These are phyloP conservation scores for Dione vanillae DNA, from an alignment of 2,888 invertebrate genomes.

Conservation along the genomic window DNA sequence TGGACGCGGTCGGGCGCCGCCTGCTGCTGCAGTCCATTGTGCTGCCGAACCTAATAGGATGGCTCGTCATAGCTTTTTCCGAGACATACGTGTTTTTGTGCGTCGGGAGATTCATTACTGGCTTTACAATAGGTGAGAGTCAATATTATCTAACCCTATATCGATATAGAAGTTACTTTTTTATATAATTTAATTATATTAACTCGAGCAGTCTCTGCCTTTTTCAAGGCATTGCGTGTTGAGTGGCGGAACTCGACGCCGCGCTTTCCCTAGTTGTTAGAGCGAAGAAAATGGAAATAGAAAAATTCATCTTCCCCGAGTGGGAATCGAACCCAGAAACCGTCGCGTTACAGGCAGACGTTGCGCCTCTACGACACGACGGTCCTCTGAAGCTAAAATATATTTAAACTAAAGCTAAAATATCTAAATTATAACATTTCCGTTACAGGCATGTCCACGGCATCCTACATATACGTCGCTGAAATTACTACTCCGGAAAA, in stretches of 20 bases:
- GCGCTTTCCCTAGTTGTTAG: too few relatives aligned
- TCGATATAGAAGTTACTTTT: too few relatives aligned
- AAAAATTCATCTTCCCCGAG: too few relatives aligned
- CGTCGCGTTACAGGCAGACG: too few relatives aligned
- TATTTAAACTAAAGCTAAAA: neutral
- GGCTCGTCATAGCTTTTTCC: conserved; percentile 88
- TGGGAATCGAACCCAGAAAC: too few relatives aligned
- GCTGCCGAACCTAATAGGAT: conserved; percentile 87
- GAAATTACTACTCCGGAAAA: conserved; percentile 88
- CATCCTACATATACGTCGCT: conserved; percentile 87
- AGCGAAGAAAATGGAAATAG: too few relatives aligned
- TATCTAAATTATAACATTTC: conserved; percentile 19
- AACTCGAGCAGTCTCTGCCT: too few relatives aligned
- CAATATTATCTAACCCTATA: neutral
- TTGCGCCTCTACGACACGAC: too few relatives aligned
- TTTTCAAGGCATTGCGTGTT: too few relatives aligned
- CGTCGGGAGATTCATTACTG: conserved; percentile 87
- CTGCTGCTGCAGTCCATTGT: conserved; percentile 87
- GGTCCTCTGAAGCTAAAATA: neutral
- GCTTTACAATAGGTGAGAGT: conserved; percentile 86
- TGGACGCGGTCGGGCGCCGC: conserved; percentile 87
- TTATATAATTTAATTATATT: too few relatives aligned
- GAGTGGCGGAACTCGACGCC: too few relatives aligned
- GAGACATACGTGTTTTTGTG: conserved; percentile 86
- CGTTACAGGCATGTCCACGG: conserved; percentile 87